These are phyloP conservation scores for Rhinoderma darwinii DNA, from an alignment of 2,113 vertebrate species.

Conservation along the genomic window DNA sequence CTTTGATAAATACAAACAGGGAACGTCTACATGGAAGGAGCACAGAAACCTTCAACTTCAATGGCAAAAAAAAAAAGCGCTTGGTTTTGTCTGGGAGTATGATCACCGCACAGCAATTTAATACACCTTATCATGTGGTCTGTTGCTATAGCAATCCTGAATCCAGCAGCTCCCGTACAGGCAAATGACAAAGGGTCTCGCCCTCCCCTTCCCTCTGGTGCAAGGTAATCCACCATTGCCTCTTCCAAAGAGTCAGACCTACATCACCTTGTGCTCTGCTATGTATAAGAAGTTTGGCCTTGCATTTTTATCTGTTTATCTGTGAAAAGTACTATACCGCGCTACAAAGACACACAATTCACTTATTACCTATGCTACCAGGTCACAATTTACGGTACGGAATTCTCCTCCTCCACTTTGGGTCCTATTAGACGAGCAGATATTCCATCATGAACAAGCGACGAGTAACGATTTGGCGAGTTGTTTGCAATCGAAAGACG, in stretches of 20 bases:
- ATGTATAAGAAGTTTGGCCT: neutral
- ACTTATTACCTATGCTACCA: neutral
- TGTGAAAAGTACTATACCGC: neutral
- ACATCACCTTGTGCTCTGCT: slow-evolving; percentile 11
- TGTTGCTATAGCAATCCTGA: slow-evolving; percentile 92
- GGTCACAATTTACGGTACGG: no score
- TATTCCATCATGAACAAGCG: no score
- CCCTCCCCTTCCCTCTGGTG: slow-evolving; percentile 69
- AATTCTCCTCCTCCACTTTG: neutral
- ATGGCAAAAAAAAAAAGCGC: slow-evolving; percentile 73
- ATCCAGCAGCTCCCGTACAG: slow-evolving; percentile 84
- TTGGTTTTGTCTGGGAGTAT: slow-evolving; percentile 43
- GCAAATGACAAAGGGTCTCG: slow-evolving; percentile 82
- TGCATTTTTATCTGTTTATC: neutral
- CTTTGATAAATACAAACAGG: neutral
- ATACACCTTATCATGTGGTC: slow-evolving; percentile 97
- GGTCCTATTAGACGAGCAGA: no score
- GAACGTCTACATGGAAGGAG: slow-evolving; percentile 59
- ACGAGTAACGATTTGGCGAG: no score
- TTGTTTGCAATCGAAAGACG: no score
- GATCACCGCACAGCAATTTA: slow-evolving; percentile 89
- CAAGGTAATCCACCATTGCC: slow-evolving; percentile 20
- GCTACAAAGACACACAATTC: neutral
- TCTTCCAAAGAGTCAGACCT: slow-evolving; percentile 15
- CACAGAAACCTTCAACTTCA: slow-evolving; percentile 80